phyloP scores from a whole-genome alignment of 2,888 invertebrate species.

The Drosophila eohydei region DNA sequence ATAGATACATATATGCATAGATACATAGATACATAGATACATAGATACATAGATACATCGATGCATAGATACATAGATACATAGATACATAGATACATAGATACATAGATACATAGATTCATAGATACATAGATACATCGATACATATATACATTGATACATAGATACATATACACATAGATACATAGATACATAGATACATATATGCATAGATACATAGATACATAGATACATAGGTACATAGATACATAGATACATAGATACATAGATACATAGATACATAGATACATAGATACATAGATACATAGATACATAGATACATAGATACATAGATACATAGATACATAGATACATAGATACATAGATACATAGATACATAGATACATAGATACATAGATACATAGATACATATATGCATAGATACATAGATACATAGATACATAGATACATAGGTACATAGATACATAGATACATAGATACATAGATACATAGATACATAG shows the following conservation, averaged over 20 bases:
- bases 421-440: background rate
- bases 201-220: background rate
- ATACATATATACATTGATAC: background rate
- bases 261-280: background rate
- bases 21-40: background rate
- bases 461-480: background rate
- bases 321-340: background rate
- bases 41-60: background rate
- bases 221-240: background rate
- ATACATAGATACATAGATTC: background rate
- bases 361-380: background rate
- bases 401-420: background rate
- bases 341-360: background rate
- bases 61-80: background rate
- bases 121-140: background rate
- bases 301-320: background rate
- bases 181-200: background rate
- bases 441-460: background rate
- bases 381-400: conserved; percentile 3
- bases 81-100: background rate
- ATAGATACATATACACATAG: background rate
- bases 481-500: conserved; percentile 1
- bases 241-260: background rate
- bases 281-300: conserved; percentile 1
- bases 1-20: background rate